Percentiles rank a stretch among this genome's conserved stretches.
phyloP scores from a whole-genome alignment of 2,113 vertebrate genomes.

The Redunca redunca region DNA sequence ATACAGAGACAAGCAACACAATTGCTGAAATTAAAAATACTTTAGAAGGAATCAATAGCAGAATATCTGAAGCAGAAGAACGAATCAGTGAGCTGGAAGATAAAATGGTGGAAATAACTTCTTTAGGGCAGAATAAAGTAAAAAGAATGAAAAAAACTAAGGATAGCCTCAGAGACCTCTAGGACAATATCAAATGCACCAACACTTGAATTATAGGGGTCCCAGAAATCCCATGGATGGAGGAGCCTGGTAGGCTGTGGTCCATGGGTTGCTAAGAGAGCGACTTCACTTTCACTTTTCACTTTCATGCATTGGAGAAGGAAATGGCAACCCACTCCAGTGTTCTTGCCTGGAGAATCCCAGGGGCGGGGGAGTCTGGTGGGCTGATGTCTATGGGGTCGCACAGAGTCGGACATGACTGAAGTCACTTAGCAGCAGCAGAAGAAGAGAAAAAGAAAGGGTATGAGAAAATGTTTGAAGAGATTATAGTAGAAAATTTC shows the following conservation, averaged over 20 bases:
- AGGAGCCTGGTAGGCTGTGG: too few species aligned
- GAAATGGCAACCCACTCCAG: too few species aligned
- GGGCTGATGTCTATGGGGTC: too few species aligned
- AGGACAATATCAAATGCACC: background rate
- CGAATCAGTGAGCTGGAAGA: background rate
- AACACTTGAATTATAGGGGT: background rate
- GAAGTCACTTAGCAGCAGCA: background rate
- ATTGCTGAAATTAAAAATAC: background rate
- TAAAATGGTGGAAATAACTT: background rate
- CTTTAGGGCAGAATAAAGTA: background rate
- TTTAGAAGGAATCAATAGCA: background rate
- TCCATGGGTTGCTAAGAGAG: too few species aligned
- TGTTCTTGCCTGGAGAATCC: too few species aligned
- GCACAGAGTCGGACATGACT: too few species aligned
- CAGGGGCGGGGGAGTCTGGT: too few species aligned
- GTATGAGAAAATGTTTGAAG: background rate
- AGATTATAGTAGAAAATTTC: background rate
- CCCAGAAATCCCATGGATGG: too few species aligned
- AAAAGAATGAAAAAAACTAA: background rate
- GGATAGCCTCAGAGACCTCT: background rate
- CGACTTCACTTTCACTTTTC: too few species aligned
- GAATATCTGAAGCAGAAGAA: background rate
- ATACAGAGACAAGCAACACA: background rate
- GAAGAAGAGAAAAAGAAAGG: background rate
- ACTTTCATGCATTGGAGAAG: too few species aligned